A percentile compares a stretch with the other conserved stretches of the same genome.
phyloP scores from a whole-genome alignment of 2,888 invertebrate genomes.

The Mechanitis messenoides region DNA sequence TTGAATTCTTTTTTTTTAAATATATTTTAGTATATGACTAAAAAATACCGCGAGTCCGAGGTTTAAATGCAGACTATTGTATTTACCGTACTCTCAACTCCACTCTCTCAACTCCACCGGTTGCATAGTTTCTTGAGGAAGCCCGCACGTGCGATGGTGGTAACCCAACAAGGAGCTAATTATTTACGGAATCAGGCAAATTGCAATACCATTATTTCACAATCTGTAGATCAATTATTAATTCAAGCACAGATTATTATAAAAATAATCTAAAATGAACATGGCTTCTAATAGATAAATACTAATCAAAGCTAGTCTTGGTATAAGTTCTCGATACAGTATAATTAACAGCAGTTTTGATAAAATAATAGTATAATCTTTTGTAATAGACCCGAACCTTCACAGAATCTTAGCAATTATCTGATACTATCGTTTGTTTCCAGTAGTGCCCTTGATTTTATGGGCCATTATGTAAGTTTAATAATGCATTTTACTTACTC shows the following conservation, averaged over 20 bases:
- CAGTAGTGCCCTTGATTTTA: slow-evolving; percentile 26
- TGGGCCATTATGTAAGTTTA: slow-evolving; percentile 25
- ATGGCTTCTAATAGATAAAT: neutral
- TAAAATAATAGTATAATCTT: slow-evolving; percentile 8
- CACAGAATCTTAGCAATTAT: slow-evolving; percentile 22
- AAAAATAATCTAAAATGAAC: too few relatives aligned
- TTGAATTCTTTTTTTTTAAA: neutral
- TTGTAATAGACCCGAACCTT: slow-evolving; percentile 22
- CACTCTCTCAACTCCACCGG: too few relatives aligned
- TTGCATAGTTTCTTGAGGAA: slow-evolving; percentile 14
- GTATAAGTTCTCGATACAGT: neutral
- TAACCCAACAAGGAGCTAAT: slow-evolving; percentile 16
- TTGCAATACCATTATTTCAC: slow-evolving; percentile 15
- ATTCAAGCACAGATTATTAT: neutral
- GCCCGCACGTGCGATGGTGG: slow-evolving; percentile 19
- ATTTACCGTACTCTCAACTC: slow-evolving; percentile 6
- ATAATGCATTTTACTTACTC: slow-evolving; percentile 22
- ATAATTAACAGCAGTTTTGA: neutral
- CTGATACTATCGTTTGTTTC: slow-evolving; percentile 25
- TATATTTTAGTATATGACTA: neutral
- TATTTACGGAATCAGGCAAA: slow-evolving; percentile 18
- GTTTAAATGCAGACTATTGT: neutral
- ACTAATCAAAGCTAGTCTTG: neutral
- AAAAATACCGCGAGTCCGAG: too few relatives aligned
- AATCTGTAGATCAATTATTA: slow-evolving; percentile 13